A percentile compares a stretch with the other conserved stretches of the same genome.
These are phyloP conservation scores for Philereme vetulata DNA, from an alignment of 2,888 invertebrate genomes.

Conservation along the genomic window DNA sequence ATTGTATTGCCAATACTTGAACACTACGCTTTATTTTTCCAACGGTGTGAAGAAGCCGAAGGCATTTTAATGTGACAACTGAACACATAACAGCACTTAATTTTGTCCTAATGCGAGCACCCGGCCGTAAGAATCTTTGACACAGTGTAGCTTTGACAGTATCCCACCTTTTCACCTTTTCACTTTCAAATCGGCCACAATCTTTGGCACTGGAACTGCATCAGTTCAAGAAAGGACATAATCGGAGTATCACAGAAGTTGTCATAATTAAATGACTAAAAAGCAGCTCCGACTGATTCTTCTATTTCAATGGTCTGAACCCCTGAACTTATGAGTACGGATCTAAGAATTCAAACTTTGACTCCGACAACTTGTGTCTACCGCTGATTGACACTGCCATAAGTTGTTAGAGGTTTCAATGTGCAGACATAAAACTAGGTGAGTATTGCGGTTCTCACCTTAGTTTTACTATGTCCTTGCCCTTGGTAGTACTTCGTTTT, in stretches of 20 bases:
- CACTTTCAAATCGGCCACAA: too few relatives aligned
- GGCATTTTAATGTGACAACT: constrained; percentile 81
- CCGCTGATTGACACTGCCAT: too few relatives aligned
- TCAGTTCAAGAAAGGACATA: too few relatives aligned
- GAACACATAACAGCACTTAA: constrained; percentile 82
- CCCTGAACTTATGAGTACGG: too few relatives aligned
- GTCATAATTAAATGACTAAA: too few relatives aligned
- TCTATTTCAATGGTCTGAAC: too few relatives aligned
- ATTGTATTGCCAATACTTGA: constrained; percentile 67
- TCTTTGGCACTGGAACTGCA: too few relatives aligned
- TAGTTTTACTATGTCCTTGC: constrained; percentile 20
- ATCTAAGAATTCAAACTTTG: too few relatives aligned
- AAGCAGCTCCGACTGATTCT: too few relatives aligned
- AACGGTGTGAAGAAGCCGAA: constrained; percentile 67
- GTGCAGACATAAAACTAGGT: background rate
- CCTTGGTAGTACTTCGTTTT: constrained; percentile 58
- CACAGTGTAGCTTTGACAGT: constrained; percentile 21
- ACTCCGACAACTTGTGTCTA: too few relatives aligned
- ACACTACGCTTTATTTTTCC: constrained; percentile 63
- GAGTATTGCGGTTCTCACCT: constrained; percentile 4
- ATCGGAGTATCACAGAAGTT: too few relatives aligned
- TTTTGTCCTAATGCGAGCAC: constrained; percentile 79
- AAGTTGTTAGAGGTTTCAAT: too few relatives aligned
- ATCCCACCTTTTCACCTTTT: constrained; percentile 15
- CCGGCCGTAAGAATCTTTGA: constrained; percentile 64